Evolutionary conservation across 2,888 invertebrate genomes (phyloP).

Genomic region (Entomobrya proxima): DNA sequence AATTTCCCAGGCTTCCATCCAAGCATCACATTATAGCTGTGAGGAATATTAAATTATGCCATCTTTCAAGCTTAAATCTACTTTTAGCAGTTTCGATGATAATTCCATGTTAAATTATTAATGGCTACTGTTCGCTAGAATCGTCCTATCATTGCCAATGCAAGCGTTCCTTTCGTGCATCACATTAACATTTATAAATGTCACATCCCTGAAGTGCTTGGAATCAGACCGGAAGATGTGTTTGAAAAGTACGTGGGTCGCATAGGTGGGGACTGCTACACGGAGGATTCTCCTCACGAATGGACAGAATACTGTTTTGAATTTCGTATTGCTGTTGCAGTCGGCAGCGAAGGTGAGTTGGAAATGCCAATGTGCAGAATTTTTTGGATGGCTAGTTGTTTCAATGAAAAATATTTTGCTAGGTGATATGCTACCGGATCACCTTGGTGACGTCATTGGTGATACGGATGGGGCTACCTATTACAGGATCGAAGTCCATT

Average conservation of each 20-base stretch:
- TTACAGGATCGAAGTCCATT: conserved; percentile 94
- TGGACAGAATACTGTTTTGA: conserved; percentile 88
- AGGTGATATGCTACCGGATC: conserved; percentile 82
- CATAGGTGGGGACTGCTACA: conserved; percentile 82
- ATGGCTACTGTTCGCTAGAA: conserved; percentile 77
- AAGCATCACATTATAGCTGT: conserved; percentile 89
- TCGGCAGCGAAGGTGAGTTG: conserved; percentile 87
- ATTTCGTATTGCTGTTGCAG: conserved; percentile 88
- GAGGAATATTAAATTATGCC: not conserved
- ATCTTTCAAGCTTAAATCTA: no score
- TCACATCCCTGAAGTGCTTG: conserved; percentile 70
- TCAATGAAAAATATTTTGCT: not conserved
- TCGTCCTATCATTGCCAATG: conserved; percentile 79
- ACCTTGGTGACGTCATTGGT: conserved; percentile 86
- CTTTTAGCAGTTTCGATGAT: not conserved
- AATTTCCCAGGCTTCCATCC: conserved; percentile 82
- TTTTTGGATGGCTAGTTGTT: not conserved
- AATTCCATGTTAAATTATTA: not conserved
- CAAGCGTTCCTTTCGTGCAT: conserved; percentile 84
- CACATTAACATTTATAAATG: conserved; percentile 94
- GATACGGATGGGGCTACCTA: conserved; percentile 85
- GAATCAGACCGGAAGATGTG: conserved; percentile 71
- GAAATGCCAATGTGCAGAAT: not conserved
- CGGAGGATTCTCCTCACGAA: conserved; percentile 86
- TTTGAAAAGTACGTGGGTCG: conserved; percentile 85